Evolutionary conservation across 35 echinoderm and acorn worm species (phyloP), one percentile per base, ranked within the genome.

Genomic region (Lytechinus pictus): DNA sequence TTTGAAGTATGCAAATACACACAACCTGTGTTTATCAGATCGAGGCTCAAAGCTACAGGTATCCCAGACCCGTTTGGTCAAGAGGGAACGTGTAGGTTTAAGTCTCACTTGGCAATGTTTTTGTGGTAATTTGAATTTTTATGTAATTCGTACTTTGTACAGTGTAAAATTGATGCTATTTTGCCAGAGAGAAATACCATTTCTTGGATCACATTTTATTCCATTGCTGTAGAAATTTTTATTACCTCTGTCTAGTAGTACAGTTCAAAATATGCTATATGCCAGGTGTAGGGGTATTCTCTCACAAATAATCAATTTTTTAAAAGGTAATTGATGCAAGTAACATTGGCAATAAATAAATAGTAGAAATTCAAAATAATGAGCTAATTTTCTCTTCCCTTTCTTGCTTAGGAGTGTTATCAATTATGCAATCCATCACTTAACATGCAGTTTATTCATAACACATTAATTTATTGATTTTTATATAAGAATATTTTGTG

Each of bases 121-220:
- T 93, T 57, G 52, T 93, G 27, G 92, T 55, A 57, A 55, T 55
- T 57, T 93, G 92, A 93, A 93, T 57, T 57, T 93, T 57, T 93
- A 96, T 92, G 94, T 92, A 89, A 96, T 96, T 96, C 94, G 96
- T 96, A 96, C 96, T 94, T 93, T 96, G 96, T 96, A 96, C 96
- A 96, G 96, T 94, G 94, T 96, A 95, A 1, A 96, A 96, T 95
- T 91, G 89, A 96, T 57, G 94, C 94, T 91, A 96, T 95, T 96
- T 96, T 96, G 92, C 92, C 92, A 93, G 92, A 57, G 54, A 93
- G 52, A 93, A 27, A 57, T n/a, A 57, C 14, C 10, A 57, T 27
- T 12, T 19, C 92, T 93, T 55, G 27, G 54, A 93, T 4, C 54
- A 79, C 66, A 79, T 79, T 79, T 24, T 79, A 79, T 79, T 79